phyloP scores from a whole-genome alignment of 2,797 vertebrate genomes.

The Urocyon cinereoargenteus region DNA sequence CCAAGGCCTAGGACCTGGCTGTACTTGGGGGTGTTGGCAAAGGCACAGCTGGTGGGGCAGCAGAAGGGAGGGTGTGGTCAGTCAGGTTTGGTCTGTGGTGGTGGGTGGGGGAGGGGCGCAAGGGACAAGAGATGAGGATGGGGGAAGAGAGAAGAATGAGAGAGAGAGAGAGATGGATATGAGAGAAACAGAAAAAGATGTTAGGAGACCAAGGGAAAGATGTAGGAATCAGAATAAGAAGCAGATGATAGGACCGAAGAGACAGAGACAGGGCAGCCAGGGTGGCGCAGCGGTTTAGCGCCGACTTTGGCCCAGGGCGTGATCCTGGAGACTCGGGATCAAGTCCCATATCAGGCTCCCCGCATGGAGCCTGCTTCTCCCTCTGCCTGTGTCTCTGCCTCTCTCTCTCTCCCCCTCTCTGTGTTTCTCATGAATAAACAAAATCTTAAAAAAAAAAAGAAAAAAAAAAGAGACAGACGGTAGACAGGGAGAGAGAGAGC shows the following conservation, averaged over 20 bases:
- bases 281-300: background rate
- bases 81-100: background rate
- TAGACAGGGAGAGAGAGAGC: background rate
- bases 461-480: too few relatives aligned
- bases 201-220: background rate
- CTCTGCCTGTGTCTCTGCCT: too few relatives aligned
- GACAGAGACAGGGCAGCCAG: background rate
- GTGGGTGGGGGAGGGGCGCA: too few relatives aligned
- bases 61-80: background rate
- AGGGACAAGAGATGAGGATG: background rate
- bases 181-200: background rate
- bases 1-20: conserved; percentile 94
- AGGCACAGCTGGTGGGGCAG: conserved; percentile 91
- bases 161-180: background rate
- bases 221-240: background rate
- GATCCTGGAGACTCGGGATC: too few relatives aligned
- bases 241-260: background rate
- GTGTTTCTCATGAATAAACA: too few relatives aligned
- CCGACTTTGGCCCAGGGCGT: too few relatives aligned
- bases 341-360: too few relatives aligned
- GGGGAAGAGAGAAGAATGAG: background rate
- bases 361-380: too few relatives aligned
- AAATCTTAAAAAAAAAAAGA: too few relatives aligned
- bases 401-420: too few relatives aligned
- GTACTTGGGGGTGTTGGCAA: conserved; percentile 96